These are phyloP conservation scores for Amazonetta brasiliensis DNA, from an alignment of 2,797 vertebrate genomes.

Conservation along the genomic window DNA sequence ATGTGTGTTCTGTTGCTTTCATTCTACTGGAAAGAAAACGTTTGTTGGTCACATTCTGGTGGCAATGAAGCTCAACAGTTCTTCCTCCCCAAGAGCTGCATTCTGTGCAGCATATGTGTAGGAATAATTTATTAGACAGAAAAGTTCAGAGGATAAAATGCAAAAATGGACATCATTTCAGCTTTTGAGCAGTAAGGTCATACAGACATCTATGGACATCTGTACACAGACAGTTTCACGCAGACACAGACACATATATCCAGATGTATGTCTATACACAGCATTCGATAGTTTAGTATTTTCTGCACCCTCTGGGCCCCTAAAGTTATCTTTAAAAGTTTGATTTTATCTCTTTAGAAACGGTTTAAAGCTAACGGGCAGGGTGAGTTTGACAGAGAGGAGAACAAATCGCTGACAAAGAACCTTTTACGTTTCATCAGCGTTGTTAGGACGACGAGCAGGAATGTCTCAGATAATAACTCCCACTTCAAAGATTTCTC, in stretches of 20 bases:
- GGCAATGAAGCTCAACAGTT: conserved; percentile 18
- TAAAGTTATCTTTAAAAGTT: conserved; percentile 79
- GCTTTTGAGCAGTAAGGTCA: conserved; percentile 53
- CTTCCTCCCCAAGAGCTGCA: not conserved
- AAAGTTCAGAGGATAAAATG: conserved; percentile 50
- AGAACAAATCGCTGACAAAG: conserved; percentile 95
- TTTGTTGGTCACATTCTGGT: conserved; percentile 30
- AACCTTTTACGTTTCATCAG: conserved; percentile 96
- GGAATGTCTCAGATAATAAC: conserved; percentile 97
- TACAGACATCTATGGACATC: conserved; percentile 29
- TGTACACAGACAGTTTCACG: conserved; percentile 30
- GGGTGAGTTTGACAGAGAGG: conserved; percentile 91
- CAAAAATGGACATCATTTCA: conserved; percentile 37
- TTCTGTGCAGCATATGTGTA: conserved; percentile 22
- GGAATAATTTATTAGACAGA: conserved; percentile 35
- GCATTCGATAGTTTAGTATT: conserved; percentile 54
- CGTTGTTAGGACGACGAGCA: conserved; percentile 96
- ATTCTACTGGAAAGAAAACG: conserved; percentile 23
- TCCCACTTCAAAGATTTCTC: conserved; percentile 91
- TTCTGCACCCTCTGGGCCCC: conserved; percentile 68
- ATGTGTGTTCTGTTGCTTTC: conserved; percentile 15
- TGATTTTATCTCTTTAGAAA: conserved; percentile 86
- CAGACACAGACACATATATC: conserved; percentile 24
- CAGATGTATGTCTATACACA: conserved; percentile 50
- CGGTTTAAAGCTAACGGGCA: conserved; percentile 87